Conservation (phyloP, 1,140 invertebrate genomes). For the Drosophila murphyi region DNA sequence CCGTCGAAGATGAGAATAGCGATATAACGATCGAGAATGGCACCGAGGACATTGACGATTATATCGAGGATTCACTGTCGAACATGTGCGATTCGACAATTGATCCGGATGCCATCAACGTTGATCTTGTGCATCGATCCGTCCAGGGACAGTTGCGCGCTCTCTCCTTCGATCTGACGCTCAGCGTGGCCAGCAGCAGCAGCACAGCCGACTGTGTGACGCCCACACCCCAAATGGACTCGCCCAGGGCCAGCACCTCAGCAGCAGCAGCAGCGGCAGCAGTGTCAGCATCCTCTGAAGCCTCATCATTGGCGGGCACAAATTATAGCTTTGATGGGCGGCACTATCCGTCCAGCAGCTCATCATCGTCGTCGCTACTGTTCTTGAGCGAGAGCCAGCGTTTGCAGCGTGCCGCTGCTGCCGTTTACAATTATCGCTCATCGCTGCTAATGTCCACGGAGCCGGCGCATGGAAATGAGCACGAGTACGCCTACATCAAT, state of each 20-base stretch:
- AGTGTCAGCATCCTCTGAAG: neutral
- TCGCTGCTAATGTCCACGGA: slow-evolving; percentile 61
- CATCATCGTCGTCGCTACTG: slow-evolving; percentile 44
- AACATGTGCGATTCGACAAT: slow-evolving; percentile 71
- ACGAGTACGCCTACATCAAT: slow-evolving; percentile 76
- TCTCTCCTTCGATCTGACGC: slow-evolving; percentile 52
- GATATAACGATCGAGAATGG: slow-evolving; percentile 83
- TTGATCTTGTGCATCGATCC: slow-evolving; percentile 21
- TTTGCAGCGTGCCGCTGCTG: slow-evolving; percentile 70
- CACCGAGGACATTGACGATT: slow-evolving; percentile 79
- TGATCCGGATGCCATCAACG: slow-evolving; percentile 43
- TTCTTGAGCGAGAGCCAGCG: slow-evolving; percentile 69
- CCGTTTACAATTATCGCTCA: slow-evolving; percentile 76
- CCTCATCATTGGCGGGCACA: slow-evolving; percentile 1
- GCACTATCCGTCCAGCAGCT: slow-evolving; percentile 31
- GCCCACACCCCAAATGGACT: slow-evolving; percentile 51
- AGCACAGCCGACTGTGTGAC: slow-evolving; percentile 32
- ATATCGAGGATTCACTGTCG: slow-evolving; percentile 75
- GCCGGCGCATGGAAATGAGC: slow-evolving; percentile 61
- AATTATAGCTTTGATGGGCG: neutral
- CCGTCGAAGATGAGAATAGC: slow-evolving; percentile 82
- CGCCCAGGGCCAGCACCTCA: slow-evolving; percentile 30
- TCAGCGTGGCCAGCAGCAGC: slow-evolving; percentile 28
- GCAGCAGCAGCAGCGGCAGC: slow-evolving; percentile 5
- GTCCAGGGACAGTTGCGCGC: slow-evolving; percentile 34